Base-by-base conservation (phyloP, 2,797 vertebrate genomes). In the Brachyalestes nurse region DNA sequence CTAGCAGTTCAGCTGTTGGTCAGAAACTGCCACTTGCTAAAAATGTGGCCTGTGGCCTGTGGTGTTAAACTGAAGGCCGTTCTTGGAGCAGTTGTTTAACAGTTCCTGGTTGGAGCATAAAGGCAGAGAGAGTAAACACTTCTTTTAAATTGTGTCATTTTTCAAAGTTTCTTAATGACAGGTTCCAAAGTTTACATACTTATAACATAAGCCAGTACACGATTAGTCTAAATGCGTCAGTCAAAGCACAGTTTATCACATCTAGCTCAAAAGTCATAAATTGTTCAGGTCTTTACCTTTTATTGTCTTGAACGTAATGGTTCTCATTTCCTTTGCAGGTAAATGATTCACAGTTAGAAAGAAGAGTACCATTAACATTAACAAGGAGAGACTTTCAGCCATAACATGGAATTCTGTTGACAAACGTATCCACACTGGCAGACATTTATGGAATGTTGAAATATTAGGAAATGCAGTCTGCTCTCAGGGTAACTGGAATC, bases 181-280 rank as follows among this genome's bases (percentile, higher is more conserved):
- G 38, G 53, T 62, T 53, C 19, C 65, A 62, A 70, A 53, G 64
- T 62, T n/a, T 62, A 69, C 57, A 69, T n/a, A 21, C 45, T 60
- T 47, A 65, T 75, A 60, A 58, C 38, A 69, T 3, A 1, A 21
- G 2, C 17, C 23, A 6, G 55, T 17, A 38, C 21, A 4, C 6
- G 25, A 75, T 16, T 40, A 13, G 65, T 49, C n/a, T 21, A 13
- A 67, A 77, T 61, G 61, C 66, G 51, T 76, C 78, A 75, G 23
- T 38, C n/a, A 23, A 72, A 34, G 16, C 23, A 65, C 38, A 4
- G 28, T 73, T 77, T 74, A 75, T 62, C 75, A 42, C 49, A 51
- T 58, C 64, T 64, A 75, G 76, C 47, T 78, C 2, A 57, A 76
- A 70, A 55, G 58, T 55, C 62, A 72, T 80, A 74, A 75, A 78